Conservation (phyloP, 2,797 vertebrate genomes). For the Falco berigora region DNA sequence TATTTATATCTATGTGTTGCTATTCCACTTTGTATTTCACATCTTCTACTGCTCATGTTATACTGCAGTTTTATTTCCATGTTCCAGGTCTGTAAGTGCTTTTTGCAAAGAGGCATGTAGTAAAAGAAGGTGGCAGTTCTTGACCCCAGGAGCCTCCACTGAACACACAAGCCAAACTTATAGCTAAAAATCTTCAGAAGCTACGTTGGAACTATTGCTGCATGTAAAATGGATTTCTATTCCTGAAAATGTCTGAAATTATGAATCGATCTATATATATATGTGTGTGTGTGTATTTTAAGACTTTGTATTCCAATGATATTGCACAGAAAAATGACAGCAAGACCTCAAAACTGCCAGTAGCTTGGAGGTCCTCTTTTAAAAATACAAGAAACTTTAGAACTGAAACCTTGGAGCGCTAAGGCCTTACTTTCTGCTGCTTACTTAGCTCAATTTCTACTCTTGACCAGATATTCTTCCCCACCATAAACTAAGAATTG, state of each 20-base stretch:
- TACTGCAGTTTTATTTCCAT: neutral
- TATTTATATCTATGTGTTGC: neutral
- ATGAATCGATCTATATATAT: neutral
- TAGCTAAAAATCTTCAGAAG: neutral
- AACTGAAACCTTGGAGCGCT: neutral
- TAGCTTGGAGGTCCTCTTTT: neutral
- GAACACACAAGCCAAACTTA: neutral
- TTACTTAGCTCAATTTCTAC: neutral
- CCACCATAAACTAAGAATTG: neutral
- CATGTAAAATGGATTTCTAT: neutral
- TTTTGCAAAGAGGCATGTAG: neutral
- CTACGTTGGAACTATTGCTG: neutral
- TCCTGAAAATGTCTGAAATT: neutral
- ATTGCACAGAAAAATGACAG: neutral
- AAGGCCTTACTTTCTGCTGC: neutral
- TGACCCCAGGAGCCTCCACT: neutral
- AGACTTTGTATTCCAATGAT: neutral
- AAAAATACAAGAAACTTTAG: neutral
- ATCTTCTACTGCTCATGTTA: neutral
- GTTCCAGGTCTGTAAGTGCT: neutral
- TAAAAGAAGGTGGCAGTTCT: neutral
- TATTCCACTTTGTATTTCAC: neutral
- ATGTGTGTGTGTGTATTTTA: neutral
- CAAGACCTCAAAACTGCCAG: neutral
- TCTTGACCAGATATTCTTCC: neutral